Conservation (phyloP, 1,140 invertebrate species). For the honey bee (Apis mellifera) region Amel_HAv3.1 CM009934.2:12544001-12544500, state of each 20-base stretch:
- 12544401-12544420: neutral
- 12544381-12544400: neutral
- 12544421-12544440: no score
- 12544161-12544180: slow-evolving; percentile 53
- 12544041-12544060: slow-evolving; percentile 62
- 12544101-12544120: slow-evolving; percentile 55
- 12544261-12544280: slow-evolving; percentile 64
- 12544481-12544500: neutral
- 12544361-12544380: slow-evolving; percentile 35
- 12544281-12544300: slow-evolving; percentile 70
- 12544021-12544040: neutral
- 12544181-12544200: slow-evolving; percentile 54
- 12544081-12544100: slow-evolving; percentile 42
- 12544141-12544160: slow-evolving; percentile 40
- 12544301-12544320: slow-evolving; percentile 60
- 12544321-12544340: slow-evolving; percentile 74
- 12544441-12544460: neutral
- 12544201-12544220: slow-evolving; percentile 55
- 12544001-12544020: slow-evolving; percentile 46
- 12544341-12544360: slow-evolving; percentile 67
- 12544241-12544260: slow-evolving; percentile 57
- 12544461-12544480: neutral
- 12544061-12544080: slow-evolving; percentile 63
- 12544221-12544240: no score
- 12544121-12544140: slow-evolving; percentile 67